Evolutionary conservation across 92 coral and sea anemone genomes (phyloP).

Genomic region (Porites lobata): DNA sequence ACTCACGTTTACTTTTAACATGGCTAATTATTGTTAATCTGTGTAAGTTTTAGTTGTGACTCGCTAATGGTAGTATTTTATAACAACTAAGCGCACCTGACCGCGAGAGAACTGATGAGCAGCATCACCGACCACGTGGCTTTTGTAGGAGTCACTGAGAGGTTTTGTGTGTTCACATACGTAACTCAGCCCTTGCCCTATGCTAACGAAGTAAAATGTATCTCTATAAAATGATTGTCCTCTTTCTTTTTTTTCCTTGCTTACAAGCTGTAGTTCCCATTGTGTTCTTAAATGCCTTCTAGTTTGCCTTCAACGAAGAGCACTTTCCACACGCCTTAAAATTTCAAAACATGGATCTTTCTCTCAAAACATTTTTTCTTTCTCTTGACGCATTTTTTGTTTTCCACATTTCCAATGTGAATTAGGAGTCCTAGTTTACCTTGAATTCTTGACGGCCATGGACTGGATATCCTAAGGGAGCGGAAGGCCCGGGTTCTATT

Average conservation of each 20-base stretch:
- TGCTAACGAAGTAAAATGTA: too few relatives aligned
- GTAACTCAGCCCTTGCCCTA: not conserved
- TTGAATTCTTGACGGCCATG: too few relatives aligned
- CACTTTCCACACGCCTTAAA: not conserved
- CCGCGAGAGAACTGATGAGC: not conserved
- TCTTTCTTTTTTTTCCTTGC: too few relatives aligned
- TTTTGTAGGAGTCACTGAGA: not conserved
- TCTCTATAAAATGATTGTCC: too few relatives aligned
- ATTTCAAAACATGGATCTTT: not conserved
- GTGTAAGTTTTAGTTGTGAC: not conserved
- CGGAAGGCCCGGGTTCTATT: too few relatives aligned
- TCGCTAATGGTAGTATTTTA: not conserved
- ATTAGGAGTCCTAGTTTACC: too few relatives aligned
- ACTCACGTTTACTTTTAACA: not conserved
- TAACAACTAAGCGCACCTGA: slow-evolving; percentile 6
- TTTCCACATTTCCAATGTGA: too few relatives aligned
- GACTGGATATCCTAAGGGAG: too few relatives aligned
- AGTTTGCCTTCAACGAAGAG: not conserved
- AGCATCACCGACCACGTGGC: not conserved
- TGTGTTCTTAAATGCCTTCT: not conserved
- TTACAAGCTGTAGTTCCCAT: not conserved
- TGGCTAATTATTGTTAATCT: not conserved
- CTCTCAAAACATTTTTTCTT: too few relatives aligned
- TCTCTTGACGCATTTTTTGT: too few relatives aligned
- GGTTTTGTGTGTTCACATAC: not conserved